Conservation (phyloP, 2,888 invertebrate species). For the Nebria brevicollis region DNA sequence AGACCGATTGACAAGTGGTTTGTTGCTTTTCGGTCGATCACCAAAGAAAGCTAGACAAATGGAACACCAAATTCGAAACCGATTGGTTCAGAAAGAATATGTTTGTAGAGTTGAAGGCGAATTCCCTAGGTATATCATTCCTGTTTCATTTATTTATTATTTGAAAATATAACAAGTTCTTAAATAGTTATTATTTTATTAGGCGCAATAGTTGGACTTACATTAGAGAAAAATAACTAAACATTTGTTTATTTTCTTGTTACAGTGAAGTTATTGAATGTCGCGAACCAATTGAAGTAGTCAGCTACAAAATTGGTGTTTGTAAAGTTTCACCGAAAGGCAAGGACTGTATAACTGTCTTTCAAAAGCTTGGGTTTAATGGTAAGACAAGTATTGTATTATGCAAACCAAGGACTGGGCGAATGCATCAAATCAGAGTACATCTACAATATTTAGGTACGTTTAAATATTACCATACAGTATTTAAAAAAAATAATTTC, state of each 20-base stretch:
- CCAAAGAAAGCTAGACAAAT: slow-evolving; percentile 93
- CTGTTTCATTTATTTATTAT: too few species aligned
- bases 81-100: slow-evolving; percentile 94
- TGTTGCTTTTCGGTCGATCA: slow-evolving; percentile 92
- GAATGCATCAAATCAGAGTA: slow-evolving; percentile 99
- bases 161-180: too few species aligned
- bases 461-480: slow-evolving; percentile 48
- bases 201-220: too few species aligned
- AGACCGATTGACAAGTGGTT: slow-evolving; percentile 93
- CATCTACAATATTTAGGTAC: slow-evolving; percentile 96
- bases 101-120: slow-evolving; percentile 94
- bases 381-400: slow-evolving; percentile 91
- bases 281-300: slow-evolving; percentile 89
- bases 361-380: slow-evolving; percentile 89
- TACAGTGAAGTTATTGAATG: slow-evolving; percentile 84
- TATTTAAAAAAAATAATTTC: slow-evolving; percentile 17
- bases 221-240: too few species aligned
- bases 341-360: slow-evolving; percentile 91
- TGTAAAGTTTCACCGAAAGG: slow-evolving; percentile 94
- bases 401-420: slow-evolving; percentile 94
- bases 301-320: slow-evolving; percentile 95
- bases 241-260: slow-evolving; percentile 39
- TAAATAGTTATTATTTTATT: too few species aligned
- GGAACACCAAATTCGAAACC: slow-evolving; percentile 93
- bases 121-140: slow-evolving; percentile 83